Evolutionary conservation across 2,113 vertebrate genomes (phyloP), one percentile per base, ranked within the genome.

Genomic region (Pseudopipra pipra): DNA sequence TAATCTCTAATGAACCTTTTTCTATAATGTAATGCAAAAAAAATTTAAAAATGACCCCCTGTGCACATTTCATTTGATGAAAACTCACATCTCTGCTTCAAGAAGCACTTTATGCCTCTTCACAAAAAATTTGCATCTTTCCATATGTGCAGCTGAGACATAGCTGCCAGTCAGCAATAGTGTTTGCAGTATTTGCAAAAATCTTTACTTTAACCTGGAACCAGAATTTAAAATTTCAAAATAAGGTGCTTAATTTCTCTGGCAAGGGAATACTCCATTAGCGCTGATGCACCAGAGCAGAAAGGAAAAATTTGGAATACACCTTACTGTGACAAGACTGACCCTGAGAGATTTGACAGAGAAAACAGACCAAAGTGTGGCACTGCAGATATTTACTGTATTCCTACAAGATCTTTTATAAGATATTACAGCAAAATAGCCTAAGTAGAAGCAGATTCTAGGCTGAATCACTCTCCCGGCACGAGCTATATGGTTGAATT

Each of bases 111-210:
- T 93, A 58, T 87, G 83, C 68, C 62, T 96, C 95, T 94, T 92
- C 88, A 93, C 85, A 83, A 90, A 96, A 92, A 93, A 71, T 70
- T 74, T 83, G 82, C 91, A 63, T 91, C 94, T 93, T 95, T 74
- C 95, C 93, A 86, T 96, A 83, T 91, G 96, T 86, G 86, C 92
- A 91, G 92, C 90, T 95, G 80, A 96, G 92, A 66, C 83, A 70
- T 43, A 92, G 80, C 86, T 96, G 92, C 93, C 96, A 92, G 88
- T 95, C 96, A 96, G 95, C 96, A 96, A 73, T 30, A 78, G 90
- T 5, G 16, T 92, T 87, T 92, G 92, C 93, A 84, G 46, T n/a
- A 89, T 76, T 90, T 90, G 90, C 96, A 96, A 90, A 96, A 96
- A 94, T 56, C 90, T 75, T 90, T 72, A 61, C 47, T 92, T 89